Evolutionary conservation across 2,888 invertebrate species (phyloP), one percentile per base, ranked within the genome.

Genomic region (Panopea generosa): DNA sequence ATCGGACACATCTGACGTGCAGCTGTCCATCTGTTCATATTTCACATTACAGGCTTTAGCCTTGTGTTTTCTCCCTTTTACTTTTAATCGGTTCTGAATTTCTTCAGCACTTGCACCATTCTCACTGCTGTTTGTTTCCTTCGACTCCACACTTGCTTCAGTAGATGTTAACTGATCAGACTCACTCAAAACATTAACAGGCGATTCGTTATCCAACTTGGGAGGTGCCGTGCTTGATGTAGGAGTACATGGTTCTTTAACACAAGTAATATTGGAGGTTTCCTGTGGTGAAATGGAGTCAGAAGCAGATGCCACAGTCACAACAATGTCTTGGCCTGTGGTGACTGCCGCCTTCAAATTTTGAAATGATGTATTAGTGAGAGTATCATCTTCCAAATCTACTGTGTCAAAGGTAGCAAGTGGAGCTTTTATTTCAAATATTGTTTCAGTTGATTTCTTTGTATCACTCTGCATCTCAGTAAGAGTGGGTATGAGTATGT

Each of bases 341-440:
- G 20, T 3, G 22, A 20, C 26, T 14, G 24, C 22, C 7, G 14
- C 14, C 27, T n/a, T 27, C 16, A 45, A 4, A 20, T 9, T 20
- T 3, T 6, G 45, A 20, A 18, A 22, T 1, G 62, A n/a, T 47
- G 20, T 11, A 24, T 53, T 20, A 24, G 22, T 16, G 22, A 14
- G 18, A 38, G 22, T 24, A 62, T 86, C 86, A 53, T 86, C 86
- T 43, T 87, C 89, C 14, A 90, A 73, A 71, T 90, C 90, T 57
- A 89, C 81, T 18, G 89, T 90, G 67, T 90, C 90, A 83, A 90
- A 90, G n/a, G 90, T 86, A 14, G 90, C 90, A 18, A 90, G 78
- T 7, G 90, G 90, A 40, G 90, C 90, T 70, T 77, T 84, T 22
- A 84, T 72, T 43, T 81, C 77, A 61, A 73, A 81, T 11, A 81